These are phyloP conservation scores for Drosophila mercatorum DNA, from an alignment of 2,888 invertebrate genomes.

Conservation along the genomic window DNA sequence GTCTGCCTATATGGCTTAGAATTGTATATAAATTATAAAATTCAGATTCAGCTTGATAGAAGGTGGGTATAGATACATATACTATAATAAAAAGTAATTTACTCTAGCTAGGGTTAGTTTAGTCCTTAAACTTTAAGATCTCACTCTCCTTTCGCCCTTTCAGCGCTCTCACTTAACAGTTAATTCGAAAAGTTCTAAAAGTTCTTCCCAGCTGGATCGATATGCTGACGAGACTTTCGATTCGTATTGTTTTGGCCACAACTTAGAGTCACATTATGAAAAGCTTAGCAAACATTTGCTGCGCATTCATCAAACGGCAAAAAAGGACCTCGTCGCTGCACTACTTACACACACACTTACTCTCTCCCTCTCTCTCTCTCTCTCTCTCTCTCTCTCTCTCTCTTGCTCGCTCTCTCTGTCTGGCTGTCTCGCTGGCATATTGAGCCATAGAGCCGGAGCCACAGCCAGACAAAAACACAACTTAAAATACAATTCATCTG, in stretches of 20 bases:
- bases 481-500: slow-evolving; percentile 79
- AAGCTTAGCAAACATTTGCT: slow-evolving; percentile 69
- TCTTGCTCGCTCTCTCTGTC: neutral
- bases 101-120: too few species aligned
- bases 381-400: neutral
- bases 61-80: too few species aligned
- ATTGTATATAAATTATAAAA: too few species aligned
- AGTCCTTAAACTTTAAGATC: too few species aligned
- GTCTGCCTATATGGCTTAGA: too few species aligned
- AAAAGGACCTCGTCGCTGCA: slow-evolving; percentile 38
- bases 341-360: slow-evolving; percentile 7
- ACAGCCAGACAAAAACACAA: slow-evolving; percentile 69
- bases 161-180: neutral
- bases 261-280: slow-evolving; percentile 59
- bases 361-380: neutral
- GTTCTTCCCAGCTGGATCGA: slow-evolving; percentile 29
- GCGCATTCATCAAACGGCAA: slow-evolving; percentile 63
- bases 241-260: slow-evolving; percentile 31
- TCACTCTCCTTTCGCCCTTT: too few species aligned
- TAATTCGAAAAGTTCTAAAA: slow-evolving; percentile 11
- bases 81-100: too few species aligned
- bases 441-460: slow-evolving; percentile 15
- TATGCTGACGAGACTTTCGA: slow-evolving; percentile 23
- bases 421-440: neutral
- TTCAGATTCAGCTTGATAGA: too few species aligned